Evolutionary conservation across 2,888 invertebrate genomes (phyloP).

Genomic region (Gymnocheta viridis): DNA sequence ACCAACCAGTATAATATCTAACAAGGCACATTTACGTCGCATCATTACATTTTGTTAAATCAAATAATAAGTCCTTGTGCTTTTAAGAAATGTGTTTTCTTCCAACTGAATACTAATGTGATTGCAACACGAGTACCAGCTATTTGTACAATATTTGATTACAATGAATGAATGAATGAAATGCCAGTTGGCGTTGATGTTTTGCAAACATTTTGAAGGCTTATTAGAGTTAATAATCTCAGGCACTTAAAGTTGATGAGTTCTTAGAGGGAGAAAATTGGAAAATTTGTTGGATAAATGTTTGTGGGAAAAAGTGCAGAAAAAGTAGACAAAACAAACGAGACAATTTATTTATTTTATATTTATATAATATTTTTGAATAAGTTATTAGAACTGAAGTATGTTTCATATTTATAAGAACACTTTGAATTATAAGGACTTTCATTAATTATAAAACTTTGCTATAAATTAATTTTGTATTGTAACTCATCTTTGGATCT

Average conservation of each 20-base stretch:
- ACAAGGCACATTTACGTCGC: constrained; percentile 1
- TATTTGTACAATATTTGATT: constrained; percentile 21
- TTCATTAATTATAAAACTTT: no score
- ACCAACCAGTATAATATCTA: not conserved
- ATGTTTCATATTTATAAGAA: no score
- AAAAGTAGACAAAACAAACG: not conserved
- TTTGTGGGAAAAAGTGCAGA: not conserved
- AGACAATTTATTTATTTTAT: no score
- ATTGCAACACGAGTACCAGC: constrained; percentile 1
- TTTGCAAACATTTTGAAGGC: not conserved
- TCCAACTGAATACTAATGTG: constrained; percentile 37
- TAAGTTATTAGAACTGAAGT: no score
- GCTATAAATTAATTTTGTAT: no score
- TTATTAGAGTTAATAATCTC: not conserved
- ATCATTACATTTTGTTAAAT: not conserved
- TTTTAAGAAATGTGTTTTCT: not conserved
- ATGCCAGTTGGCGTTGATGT: constrained; percentile 15
- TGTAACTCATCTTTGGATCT: no score
- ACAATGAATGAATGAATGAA: not conserved
- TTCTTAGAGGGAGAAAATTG: not conserved
- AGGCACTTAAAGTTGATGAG: not conserved
- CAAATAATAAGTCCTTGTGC: not conserved
- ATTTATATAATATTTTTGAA: no score
- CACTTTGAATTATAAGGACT: no score
- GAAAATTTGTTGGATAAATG: not conserved